Percentiles rank a stretch among this genome's conserved stretches.
These are phyloP conservation scores for Arctopsyche grandis DNA, from an alignment of 1,140 invertebrate species.

Conservation along the genomic window DNA sequence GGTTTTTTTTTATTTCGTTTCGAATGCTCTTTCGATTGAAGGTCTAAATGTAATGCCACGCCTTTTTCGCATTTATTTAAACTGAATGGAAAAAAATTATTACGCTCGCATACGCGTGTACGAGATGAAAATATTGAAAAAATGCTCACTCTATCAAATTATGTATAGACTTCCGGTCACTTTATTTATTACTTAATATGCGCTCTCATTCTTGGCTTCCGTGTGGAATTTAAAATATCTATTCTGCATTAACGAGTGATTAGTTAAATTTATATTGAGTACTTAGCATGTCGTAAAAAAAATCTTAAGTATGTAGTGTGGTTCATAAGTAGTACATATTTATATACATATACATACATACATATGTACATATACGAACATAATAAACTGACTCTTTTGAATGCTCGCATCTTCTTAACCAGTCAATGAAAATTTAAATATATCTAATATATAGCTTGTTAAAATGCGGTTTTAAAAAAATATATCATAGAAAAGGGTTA, in stretches of 20 bases:
- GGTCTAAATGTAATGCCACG: slow-evolving; percentile 8
- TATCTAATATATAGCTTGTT: no score
- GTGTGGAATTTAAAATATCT: background rate
- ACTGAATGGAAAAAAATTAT: background rate
- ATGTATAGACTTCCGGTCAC: slow-evolving; percentile 1
- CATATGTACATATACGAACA: no score
- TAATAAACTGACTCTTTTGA: no score
- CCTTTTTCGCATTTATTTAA: slow-evolving; percentile 14
- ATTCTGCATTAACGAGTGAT: background rate
- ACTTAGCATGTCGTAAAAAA: no score
- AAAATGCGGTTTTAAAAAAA: no score
- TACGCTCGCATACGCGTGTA: background rate
- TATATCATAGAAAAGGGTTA: no score
- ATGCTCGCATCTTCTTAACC: no score
- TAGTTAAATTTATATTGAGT: background rate
- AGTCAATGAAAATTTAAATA: no score
- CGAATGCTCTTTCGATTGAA: background rate
- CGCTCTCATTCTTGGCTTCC: background rate
- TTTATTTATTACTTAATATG: slow-evolving; percentile 40
- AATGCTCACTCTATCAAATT: slow-evolving; percentile 15
- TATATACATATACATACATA: no score
- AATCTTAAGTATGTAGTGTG: no score
- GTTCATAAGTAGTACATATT: no score
- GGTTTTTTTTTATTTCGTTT: background rate
- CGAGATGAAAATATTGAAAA: background rate